Evolutionary conservation across 2,113 vertebrate species (phyloP).

Genomic region (Thomomys bottae): DNA sequence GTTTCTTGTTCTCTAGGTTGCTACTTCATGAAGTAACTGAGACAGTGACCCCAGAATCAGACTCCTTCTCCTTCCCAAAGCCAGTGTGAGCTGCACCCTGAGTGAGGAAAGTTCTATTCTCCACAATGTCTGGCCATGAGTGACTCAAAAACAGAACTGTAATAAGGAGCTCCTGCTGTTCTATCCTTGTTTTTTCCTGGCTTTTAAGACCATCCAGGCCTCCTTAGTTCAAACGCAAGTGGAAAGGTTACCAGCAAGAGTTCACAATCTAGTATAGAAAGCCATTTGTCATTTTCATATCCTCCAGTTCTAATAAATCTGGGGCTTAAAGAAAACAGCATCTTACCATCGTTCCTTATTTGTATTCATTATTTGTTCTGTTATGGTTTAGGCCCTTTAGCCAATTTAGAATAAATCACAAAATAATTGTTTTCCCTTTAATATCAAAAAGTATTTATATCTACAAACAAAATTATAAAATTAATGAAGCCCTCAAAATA

Average conservation of each 20-base stretch:
- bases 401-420: constrained; percentile 69
- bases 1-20: background rate
- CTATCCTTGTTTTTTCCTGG: background rate
- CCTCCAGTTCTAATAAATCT: constrained; percentile 45
- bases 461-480: constrained; percentile 63
- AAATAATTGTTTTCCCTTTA: constrained; percentile 68
- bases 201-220: background rate
- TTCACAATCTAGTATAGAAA: background rate
- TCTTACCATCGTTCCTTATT: constrained; percentile 35
- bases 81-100: background rate
- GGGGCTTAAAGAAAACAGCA: constrained; percentile 38
- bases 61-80: background rate
- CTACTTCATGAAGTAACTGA: background rate
- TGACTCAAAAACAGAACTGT: background rate
- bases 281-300: constrained; percentile 12
- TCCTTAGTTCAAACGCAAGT: background rate
- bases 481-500: constrained; percentile 64
- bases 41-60: background rate
- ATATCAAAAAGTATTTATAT: constrained; percentile 51
- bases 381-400: constrained; percentile 59
- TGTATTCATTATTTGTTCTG: constrained; percentile 65
- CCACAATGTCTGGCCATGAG: background rate
- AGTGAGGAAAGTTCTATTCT: background rate
- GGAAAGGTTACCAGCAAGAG: background rate
- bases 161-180: background rate